Percentiles rank a stretch among this genome's conserved stretches.
These are phyloP conservation scores for Drosophila mimetica DNA, from an alignment of 2,888 invertebrate species.

Conservation along the genomic window DNA sequence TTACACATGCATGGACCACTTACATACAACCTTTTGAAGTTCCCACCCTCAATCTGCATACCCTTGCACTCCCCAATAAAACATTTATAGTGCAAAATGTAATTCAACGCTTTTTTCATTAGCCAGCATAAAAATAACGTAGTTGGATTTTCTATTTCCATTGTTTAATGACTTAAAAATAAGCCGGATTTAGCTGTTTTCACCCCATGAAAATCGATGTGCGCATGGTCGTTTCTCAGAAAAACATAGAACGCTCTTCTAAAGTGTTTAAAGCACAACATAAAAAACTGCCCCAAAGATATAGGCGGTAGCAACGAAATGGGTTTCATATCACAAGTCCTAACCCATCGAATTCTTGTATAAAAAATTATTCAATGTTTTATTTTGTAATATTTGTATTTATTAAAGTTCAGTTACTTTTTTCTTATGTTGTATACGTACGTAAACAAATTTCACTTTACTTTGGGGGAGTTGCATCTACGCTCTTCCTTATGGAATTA, in stretches of 20 bases:
- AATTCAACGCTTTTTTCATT: too few relatives aligned
- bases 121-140: too few relatives aligned
- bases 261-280: conserved; percentile 1
- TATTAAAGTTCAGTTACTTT: conserved; percentile 69
- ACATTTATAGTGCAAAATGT: not conserved
- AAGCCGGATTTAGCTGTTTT: conserved; percentile 1
- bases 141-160: not conserved
- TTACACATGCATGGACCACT: not conserved
- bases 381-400: conserved; percentile 70
- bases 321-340: not conserved
- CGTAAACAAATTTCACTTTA: conserved; percentile 42
- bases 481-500: conserved; percentile 33
- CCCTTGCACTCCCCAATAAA: too few relatives aligned
- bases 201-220: not conserved
- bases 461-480: conserved; percentile 26
- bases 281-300: conserved; percentile 2
- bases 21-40: too few relatives aligned
- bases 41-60: too few relatives aligned
- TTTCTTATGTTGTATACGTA: conserved; percentile 41
- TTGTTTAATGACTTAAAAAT: not conserved
- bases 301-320: not conserved
- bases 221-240: conserved; percentile 21
- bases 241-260: conserved; percentile 4
- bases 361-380: conserved; percentile 35
- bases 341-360: not conserved